phyloP scores from a whole-genome alignment of 2,113 vertebrate genomes.

The Lynx canadensis region DNA sequence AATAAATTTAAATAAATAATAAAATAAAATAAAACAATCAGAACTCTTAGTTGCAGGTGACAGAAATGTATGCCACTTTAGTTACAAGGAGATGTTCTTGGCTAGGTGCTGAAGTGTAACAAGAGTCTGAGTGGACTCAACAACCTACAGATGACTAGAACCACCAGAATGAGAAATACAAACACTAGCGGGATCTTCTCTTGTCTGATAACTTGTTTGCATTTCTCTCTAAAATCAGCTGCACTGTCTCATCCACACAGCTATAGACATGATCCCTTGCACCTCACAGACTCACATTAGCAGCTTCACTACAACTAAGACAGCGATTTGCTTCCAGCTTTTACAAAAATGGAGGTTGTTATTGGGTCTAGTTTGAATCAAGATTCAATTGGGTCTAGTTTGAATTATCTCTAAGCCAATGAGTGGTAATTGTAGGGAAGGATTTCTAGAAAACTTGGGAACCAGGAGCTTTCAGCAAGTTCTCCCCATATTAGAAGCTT shows the following conservation, averaged over 20 bases:
- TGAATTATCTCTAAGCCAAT: neutral
- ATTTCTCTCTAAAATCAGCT: neutral
- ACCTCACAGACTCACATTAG: neutral
- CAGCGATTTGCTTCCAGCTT: neutral
- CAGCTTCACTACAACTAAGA: neutral
- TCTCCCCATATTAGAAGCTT: neutral
- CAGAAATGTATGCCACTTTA: neutral
- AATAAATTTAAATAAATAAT: no score
- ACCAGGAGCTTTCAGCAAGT: neutral
- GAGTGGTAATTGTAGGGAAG: neutral
- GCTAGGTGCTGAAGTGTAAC: neutral
- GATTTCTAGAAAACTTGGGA: neutral
- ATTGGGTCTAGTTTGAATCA: neutral
- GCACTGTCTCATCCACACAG: neutral
- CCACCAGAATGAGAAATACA: fast-evolving
- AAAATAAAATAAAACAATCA: neutral
- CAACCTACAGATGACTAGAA: neutral
- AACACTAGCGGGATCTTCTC: neutral
- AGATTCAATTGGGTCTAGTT: neutral
- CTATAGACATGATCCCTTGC: fast-evolving
- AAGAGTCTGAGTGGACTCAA: neutral
- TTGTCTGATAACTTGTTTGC: neutral
- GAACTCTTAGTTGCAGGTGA: neutral
- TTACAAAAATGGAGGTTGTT: neutral
- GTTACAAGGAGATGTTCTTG: neutral